These are phyloP conservation scores for Oryctes rhinoceros DNA, from an alignment of 1,140 invertebrate species.

Conservation along the genomic window DNA sequence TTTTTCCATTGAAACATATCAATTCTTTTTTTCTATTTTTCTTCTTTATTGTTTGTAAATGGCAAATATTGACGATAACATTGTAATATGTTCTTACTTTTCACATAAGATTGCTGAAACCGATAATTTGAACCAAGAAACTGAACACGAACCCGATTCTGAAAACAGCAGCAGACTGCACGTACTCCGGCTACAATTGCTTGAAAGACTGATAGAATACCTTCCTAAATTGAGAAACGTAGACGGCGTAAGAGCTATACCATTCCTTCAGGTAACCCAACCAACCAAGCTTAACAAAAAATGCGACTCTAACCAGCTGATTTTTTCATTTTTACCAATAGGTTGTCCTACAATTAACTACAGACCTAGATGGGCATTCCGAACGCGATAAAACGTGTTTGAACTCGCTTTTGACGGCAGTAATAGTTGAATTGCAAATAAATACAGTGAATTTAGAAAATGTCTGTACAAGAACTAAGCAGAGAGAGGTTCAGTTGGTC, in stretches of 20 bases:
- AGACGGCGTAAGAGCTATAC: conserved; percentile 85
- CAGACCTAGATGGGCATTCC: conserved; percentile 85
- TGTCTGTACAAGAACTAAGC: conserved; percentile 69
- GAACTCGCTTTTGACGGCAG: conserved; percentile 75
- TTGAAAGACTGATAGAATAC: conserved; percentile 72
- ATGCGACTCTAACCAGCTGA: not conserved
- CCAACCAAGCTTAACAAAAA: conserved; percentile 54
- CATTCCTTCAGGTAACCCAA: conserved; percentile 78
- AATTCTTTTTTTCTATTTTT: not conserved
- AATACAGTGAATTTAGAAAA: conserved; percentile 66
- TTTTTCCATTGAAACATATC: too few species aligned
- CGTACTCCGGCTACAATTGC: conserved; percentile 71
- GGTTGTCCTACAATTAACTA: conserved; percentile 88
- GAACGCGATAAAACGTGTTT: conserved; percentile 82
- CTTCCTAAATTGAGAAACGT: conserved; percentile 70
- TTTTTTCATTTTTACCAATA: conserved; percentile 50
- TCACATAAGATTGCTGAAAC: conserved; percentile 53
- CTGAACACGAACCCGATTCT: conserved; percentile 56
- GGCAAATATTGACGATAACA: not conserved
- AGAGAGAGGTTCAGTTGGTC: conserved; percentile 85
- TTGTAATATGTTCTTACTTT: conserved; percentile 33
- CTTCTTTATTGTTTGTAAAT: not conserved
- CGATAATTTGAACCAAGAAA: conserved; percentile 53
- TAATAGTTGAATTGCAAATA: conserved; percentile 84
- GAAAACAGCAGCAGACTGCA: conserved; percentile 68